Base-by-base conservation (phyloP, 2,113 vertebrate genomes). In the Thalassarche chlororhynchos region DNA sequence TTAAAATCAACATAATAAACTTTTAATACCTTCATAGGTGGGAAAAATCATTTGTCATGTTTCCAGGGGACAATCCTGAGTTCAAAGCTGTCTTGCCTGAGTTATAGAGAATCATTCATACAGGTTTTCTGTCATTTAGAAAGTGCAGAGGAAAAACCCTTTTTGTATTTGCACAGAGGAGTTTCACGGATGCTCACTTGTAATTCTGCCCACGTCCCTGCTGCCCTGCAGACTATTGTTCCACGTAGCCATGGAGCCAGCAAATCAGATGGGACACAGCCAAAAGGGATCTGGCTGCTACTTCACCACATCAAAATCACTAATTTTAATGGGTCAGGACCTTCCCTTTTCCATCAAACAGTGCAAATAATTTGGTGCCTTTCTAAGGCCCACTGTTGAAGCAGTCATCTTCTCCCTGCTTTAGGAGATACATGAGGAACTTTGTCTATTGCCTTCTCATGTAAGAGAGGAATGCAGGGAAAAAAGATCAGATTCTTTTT, bases 201-300 rank as follows among this genome's bases (percentile, higher is more conserved):
- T 91, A 58, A 97, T 97, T 93, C 96, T 93, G 91, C 47, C 81
- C 95, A 95, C 54, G 52, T 96, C 74, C 61, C 47, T 52, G 44
- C 93, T 93, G 75, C 81, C 84, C 81, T 96, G 93, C 91, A 91
- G 81, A 76, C 92, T 52, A 87, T 96, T 96, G 93, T 89, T 95
- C 49, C 62, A 70, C 0, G 23, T 82, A 94, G 84, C 61, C 90
- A 94, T 93, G 96, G 93, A 96, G 81, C 74, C 66, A 93, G 61
- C 49, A 96, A 75, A 93, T 92, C 69, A 92, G 66, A 69, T 13
- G 0, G 0, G 77, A 77, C 57, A 72, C 57, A 85, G 57, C 26
- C 57, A 89, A 96, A 84, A 94, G 32, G 36, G 70, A 72, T 91
- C 61, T 83, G 75, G 70, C 62, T 95, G 75, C 65, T 90, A 54